These are phyloP conservation scores for Pantelozetes paolii DNA, from an alignment of 2,888 invertebrate species.

Conservation along the genomic window DNA sequence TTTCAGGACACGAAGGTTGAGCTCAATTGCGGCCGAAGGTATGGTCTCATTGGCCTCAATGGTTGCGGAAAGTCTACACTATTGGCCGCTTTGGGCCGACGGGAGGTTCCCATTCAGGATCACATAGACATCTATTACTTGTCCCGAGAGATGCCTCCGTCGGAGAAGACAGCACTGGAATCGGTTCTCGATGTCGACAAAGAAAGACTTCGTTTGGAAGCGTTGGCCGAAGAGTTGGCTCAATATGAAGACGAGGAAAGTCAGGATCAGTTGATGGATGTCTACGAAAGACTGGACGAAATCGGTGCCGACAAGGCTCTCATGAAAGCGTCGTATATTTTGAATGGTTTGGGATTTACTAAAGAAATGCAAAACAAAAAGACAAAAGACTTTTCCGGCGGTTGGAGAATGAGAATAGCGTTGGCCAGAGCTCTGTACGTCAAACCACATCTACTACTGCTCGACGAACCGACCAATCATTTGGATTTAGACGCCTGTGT, in stretches of 20 bases:
- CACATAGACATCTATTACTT: constrained; percentile 97
- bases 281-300: constrained; percentile 95
- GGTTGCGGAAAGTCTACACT: constrained; percentile 97
- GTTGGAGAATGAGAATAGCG: constrained; percentile 63
- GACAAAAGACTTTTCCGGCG: constrained; percentile 65
- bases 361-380: constrained; percentile 60
- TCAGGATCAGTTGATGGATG: constrained; percentile 93
- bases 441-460: constrained; percentile 58
- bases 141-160: constrained; percentile 96
- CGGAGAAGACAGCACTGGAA: constrained; percentile 87
- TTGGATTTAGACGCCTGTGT: constrained; percentile 89
- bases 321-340: constrained; percentile 85
- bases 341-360: constrained; percentile 94
- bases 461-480: constrained; percentile 61
- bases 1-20: constrained; percentile 92
- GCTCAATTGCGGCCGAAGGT: constrained; percentile 92
- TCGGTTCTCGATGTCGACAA: constrained; percentile 98
- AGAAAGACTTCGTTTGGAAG: constrained; percentile 83
- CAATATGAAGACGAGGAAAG: constrained; percentile 82
- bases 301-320: constrained; percentile 93
- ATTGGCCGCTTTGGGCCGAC: constrained; percentile 80
- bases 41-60: constrained; percentile 94
- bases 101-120: constrained; percentile 90
- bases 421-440: constrained; percentile 59
- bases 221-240: constrained; percentile 81